Evolutionary conservation across 1,140 invertebrate species (phyloP).

Genomic region (Drosophila ficusphila): DNA sequence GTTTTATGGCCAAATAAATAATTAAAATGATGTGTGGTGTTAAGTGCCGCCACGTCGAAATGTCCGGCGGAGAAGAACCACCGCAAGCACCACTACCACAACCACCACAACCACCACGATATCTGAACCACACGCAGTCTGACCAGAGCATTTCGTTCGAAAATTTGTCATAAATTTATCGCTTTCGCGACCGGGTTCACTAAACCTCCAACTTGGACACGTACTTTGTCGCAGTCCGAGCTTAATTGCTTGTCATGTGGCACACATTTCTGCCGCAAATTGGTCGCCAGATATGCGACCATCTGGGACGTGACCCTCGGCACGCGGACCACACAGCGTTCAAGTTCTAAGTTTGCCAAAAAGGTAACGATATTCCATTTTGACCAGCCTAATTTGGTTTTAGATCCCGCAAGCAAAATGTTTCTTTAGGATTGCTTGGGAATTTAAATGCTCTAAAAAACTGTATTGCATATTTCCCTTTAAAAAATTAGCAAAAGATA

Average conservation of each 20-base stretch:
- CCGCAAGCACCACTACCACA: conserved; percentile 15
- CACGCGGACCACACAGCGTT: conserved; percentile 60
- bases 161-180: conserved; percentile 83
- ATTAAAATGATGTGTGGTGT: conserved; percentile 83
- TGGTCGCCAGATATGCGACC: conserved; percentile 62
- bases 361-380: not conserved
- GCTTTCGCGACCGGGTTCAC: conserved; percentile 74
- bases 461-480: too few relatives aligned
- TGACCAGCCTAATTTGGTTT: not conserved
- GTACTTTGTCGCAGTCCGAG: conserved; percentile 45
- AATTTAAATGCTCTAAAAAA: not conserved
- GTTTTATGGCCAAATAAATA: conserved; percentile 81
- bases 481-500: too few relatives aligned
- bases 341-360: conserved; percentile 31
- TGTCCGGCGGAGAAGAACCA: conserved; percentile 10
- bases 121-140: conserved; percentile 66
- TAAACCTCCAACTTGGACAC: conserved; percentile 55
- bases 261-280: conserved; percentile 70
- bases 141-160: conserved; percentile 67
- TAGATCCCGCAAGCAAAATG: not conserved
- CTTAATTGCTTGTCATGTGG: conserved; percentile 82
- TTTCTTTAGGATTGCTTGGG: too few relatives aligned
- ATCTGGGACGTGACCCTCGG: conserved; percentile 42
- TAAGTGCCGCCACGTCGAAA: conserved; percentile 73
- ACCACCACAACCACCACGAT: conserved; percentile 21